A percentile compares a stretch with the other conserved stretches of the same genome.
These are phyloP conservation scores for Orthosia cruda DNA, from an alignment of 2,888 invertebrate species.

Conservation along the genomic window DNA sequence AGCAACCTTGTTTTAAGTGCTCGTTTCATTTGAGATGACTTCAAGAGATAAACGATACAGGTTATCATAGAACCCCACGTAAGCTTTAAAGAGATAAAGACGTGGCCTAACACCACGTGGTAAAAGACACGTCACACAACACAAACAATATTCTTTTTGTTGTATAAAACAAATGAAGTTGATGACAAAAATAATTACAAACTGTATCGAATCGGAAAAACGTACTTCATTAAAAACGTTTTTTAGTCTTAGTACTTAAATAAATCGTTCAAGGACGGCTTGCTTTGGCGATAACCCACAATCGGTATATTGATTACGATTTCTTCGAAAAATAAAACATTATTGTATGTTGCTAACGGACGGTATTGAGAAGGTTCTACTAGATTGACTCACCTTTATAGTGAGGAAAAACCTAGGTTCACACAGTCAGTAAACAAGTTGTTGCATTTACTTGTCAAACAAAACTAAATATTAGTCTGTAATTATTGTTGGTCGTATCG, in stretches of 20 bases:
- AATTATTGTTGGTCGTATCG: not conserved
- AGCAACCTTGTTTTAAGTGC: not conserved
- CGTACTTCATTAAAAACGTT: constrained; percentile 5
- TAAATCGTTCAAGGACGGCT: constrained; percentile 22
- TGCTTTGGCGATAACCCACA: constrained; percentile 7
- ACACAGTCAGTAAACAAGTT: too few species aligned
- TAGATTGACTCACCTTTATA: too few species aligned
- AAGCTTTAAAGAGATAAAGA: not conserved
- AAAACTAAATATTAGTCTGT: not conserved
- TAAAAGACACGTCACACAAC: not conserved
- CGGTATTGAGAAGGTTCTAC: not conserved
- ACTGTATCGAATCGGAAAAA: constrained; percentile 17
- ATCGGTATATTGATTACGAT: constrained; percentile 9
- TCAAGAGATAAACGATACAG: not conserved
- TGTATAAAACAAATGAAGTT: not conserved
- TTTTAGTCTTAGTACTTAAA: not conserved
- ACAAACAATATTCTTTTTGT: not conserved
- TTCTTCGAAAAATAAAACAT: constrained; percentile 8
- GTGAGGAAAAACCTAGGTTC: too few species aligned
- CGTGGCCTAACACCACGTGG: constrained; percentile 18
- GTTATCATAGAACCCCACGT: constrained; percentile 34
- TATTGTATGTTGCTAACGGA: constrained; percentile 4
- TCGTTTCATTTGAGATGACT: not conserved
- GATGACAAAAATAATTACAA: constrained; percentile 1
- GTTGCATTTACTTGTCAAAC: not conserved